Evolutionary conservation across 2,797 vertebrate genomes (phyloP).

Genomic region (Acanthiza pusilla): DNA sequence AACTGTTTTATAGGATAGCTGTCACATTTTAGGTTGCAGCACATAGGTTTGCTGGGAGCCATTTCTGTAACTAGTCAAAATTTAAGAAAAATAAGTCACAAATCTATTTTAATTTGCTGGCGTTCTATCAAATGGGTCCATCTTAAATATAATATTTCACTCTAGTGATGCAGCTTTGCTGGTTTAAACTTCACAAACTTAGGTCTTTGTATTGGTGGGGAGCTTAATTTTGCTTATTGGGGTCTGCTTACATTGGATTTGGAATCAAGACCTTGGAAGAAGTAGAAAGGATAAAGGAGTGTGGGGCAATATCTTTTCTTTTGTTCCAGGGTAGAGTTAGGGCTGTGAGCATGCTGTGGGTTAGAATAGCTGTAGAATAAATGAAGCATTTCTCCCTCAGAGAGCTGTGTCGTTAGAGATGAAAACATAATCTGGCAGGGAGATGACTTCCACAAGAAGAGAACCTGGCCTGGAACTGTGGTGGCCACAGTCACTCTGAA

Average conservation of each 20-base stretch:
- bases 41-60: not conserved
- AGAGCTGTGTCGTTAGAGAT: not conserved
- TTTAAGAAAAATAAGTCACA: not conserved
- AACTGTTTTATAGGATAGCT: not conserved
- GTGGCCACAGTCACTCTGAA: accelerated
- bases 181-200: not conserved
- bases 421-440: accelerated
- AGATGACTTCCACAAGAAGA: not conserved
- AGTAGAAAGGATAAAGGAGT: not conserved
- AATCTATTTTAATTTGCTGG: not conserved
- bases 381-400: not conserved
- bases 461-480: not conserved
- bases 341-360: not conserved
- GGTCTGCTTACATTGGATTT: not conserved
- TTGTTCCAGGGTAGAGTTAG: not conserved
- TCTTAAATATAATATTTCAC: not conserved
- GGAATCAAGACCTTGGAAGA: not conserved
- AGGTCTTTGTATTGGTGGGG: not conserved
- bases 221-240: not conserved
- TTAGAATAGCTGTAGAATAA: not conserved
- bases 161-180: not conserved
- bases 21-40: not conserved
- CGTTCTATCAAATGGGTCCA: not conserved
- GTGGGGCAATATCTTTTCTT: not conserved
- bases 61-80: not conserved